phyloP scores from a whole-genome alignment of 2,797 vertebrate genomes.

The Garrulus glandarius region DNA sequence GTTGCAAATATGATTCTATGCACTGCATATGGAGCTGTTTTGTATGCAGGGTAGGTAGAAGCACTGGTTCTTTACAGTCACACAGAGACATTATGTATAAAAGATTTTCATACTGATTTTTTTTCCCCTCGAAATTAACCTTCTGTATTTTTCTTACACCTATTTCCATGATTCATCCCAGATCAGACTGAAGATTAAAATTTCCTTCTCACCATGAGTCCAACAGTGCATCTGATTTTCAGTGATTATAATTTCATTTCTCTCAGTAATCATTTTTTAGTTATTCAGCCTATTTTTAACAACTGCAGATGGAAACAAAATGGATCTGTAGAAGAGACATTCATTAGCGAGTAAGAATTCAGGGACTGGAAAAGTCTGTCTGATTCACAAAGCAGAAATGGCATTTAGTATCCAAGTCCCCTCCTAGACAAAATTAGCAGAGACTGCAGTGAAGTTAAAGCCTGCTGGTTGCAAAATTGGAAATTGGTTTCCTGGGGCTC shows the following conservation, averaged over 20 bases:
- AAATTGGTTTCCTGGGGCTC: constrained; percentile 85
- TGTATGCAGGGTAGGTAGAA: neutral
- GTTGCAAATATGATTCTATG: neutral
- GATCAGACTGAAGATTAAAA: constrained; percentile 43
- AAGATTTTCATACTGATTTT: neutral
- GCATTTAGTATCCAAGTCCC: constrained; percentile 74
- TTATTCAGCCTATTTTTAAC: constrained; percentile 63
- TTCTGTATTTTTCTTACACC: neutral
- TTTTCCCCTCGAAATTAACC: neutral
- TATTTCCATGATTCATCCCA: constrained; percentile 3
- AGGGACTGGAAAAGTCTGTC: constrained; percentile 67
- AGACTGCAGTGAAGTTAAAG: constrained; percentile 75
- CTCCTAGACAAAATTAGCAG: constrained; percentile 78
- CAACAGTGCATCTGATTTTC: constrained; percentile 58
- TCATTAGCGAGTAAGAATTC: constrained; percentile 66
- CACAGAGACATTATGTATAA: neutral
- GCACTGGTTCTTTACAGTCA: neutral
- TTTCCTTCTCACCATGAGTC: neutral
- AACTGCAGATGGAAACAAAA: constrained; percentile 61
- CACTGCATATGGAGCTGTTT: neutral
- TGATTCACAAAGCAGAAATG: constrained; percentile 69
- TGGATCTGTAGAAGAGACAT: constrained; percentile 57
- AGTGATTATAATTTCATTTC: constrained; percentile 66
- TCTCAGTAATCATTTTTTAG: constrained; percentile 55
- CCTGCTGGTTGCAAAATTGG: constrained; percentile 83